Percentiles rank a stretch among this genome's conserved stretches.
Conservation (phyloP, 2,797 vertebrate species). For the Parauchenoglanis punctatus region DNA sequence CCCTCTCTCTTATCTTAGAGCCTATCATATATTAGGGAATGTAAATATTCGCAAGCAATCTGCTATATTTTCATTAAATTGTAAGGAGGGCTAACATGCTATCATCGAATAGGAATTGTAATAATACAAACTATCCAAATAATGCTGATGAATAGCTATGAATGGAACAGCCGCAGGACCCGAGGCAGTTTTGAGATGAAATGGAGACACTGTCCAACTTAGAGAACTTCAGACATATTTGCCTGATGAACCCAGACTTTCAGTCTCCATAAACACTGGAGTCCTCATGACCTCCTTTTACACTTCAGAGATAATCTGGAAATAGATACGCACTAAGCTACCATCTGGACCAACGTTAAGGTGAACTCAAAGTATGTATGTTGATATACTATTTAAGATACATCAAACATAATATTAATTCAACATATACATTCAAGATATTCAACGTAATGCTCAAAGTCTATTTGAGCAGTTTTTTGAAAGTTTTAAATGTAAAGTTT, state of each 20-base stretch:
- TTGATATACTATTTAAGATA: constrained; percentile 5
- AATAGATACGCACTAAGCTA: constrained; percentile 30
- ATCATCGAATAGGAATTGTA: not conserved
- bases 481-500: not conserved
- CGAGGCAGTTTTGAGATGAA: constrained; percentile 9
- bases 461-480: not conserved
- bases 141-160: constrained; percentile 19
- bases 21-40: not conserved
- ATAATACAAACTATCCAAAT: constrained; percentile 6
- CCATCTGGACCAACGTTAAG: constrained; percentile 41
- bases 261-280: constrained; percentile 38
- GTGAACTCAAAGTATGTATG: constrained; percentile 19
- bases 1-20: not conserved
- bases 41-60: not conserved
- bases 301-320: constrained; percentile 45
- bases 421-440: not conserved
- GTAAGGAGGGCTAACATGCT: not conserved
- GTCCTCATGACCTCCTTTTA: constrained; percentile 33
- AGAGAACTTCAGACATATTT: constrained; percentile 34
- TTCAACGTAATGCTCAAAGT: not conserved
- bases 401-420: not conserved
- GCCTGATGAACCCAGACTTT: constrained; percentile 37
- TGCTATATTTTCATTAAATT: not conserved
- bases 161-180: constrained; percentile 21
- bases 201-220: constrained; percentile 19